A percentile compares a stretch with the other conserved stretches of the same genome.
Conservation (phyloP, 2,888 invertebrate species). For the Lordiphosa andalusiaca region DNA sequence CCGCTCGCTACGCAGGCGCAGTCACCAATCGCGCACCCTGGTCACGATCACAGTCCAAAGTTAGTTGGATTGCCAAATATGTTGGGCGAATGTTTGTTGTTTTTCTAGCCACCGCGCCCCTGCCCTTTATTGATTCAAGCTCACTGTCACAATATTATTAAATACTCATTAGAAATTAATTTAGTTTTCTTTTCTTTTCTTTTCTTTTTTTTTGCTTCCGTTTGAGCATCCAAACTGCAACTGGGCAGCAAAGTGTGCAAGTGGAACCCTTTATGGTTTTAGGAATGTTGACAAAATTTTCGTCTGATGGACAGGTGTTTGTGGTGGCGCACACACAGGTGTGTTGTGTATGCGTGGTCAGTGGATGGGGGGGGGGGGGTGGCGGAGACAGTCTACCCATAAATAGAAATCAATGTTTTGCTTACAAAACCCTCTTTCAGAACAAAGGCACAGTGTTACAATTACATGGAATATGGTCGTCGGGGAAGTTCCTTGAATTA, state of each 20-base stretch:
- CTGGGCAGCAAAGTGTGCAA: constrained; percentile 16
- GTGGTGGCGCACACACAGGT: constrained; percentile 7
- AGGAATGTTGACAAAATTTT: constrained; percentile 10
- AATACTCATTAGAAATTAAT: not conserved
- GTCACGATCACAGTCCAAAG: constrained; percentile 14
- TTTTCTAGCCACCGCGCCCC: not conserved
- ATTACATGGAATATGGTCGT: too few species aligned
- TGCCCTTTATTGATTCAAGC: not conserved
- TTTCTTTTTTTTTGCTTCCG: constrained; percentile 25
- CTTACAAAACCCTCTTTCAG: not conserved
- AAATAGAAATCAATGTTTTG: constrained; percentile 13
- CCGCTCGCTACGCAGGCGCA: constrained; percentile 25
- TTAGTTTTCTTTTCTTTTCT: not conserved
- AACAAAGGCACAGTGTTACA: too few species aligned
- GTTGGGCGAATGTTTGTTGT: not conserved
- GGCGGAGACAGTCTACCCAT: not conserved
- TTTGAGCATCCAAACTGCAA: constrained; percentile 23
- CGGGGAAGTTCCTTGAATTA: too few species aligned
- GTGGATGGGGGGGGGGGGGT: not conserved
- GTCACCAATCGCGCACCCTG: constrained; percentile 7
- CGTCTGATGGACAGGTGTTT: constrained; percentile 3
- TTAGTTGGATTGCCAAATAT: not conserved
- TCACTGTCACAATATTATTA: not conserved
- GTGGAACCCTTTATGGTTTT: constrained; percentile 7
- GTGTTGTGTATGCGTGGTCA: not conserved